phyloP scores from a whole-genome alignment of 1,140 invertebrate genomes.

The Venturia canescens region DNA sequence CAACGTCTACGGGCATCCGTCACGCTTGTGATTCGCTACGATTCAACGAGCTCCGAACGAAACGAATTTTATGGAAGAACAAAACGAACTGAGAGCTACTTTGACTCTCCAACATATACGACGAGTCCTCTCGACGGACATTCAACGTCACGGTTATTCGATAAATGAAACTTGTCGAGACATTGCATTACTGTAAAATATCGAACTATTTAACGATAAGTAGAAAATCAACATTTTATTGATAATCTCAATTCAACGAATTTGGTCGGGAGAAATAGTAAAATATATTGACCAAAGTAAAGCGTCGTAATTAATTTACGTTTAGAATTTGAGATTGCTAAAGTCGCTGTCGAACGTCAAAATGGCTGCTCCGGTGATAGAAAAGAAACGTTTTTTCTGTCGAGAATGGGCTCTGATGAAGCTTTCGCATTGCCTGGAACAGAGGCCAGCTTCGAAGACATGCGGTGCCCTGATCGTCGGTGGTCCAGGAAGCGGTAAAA shows the following conservation, averaged over 20 bases:
- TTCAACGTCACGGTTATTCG: background rate
- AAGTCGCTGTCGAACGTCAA: conserved; percentile 42
- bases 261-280: background rate
- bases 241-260: background rate
- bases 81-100: background rate
- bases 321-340: background rate
- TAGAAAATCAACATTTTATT: background rate
- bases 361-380: conserved; percentile 76
- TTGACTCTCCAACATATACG: background rate
- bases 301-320: background rate
- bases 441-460: conserved; percentile 85
- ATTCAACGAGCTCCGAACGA: conserved; percentile 25
- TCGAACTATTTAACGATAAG: background rate
- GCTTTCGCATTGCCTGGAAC: conserved; percentile 92
- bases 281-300: background rate
- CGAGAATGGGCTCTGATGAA: conserved; percentile 97
- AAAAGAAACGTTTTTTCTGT: conserved; percentile 85
- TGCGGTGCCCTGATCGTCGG: conserved; percentile 91
- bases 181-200: background rate
- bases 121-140: background rate
- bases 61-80: conserved; percentile 21
- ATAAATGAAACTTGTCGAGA: conserved; percentile 1
- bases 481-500: conserved; percentile 93
- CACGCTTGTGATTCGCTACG: conserved; percentile 13
- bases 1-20: background rate